Evolutionary conservation across 2,113 vertebrate genomes (phyloP).

Genomic region (Chaetops frenatus): DNA sequence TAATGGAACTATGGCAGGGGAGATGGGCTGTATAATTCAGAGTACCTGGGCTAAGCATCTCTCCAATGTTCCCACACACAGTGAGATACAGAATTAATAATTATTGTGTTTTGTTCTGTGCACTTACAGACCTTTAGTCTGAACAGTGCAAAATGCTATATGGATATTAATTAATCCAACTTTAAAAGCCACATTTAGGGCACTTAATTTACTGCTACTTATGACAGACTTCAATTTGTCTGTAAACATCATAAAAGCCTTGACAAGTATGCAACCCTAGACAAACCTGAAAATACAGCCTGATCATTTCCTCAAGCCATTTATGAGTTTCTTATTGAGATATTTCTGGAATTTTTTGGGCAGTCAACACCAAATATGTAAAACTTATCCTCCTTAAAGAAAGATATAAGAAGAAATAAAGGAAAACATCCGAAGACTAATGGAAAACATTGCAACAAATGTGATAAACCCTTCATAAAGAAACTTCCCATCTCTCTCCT

Average conservation of each 20-base stretch:
- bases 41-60: neutral
- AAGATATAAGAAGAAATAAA: neutral
- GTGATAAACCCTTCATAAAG: neutral
- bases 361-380: neutral
- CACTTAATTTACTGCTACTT: neutral
- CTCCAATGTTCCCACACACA: neutral
- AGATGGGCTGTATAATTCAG: neutral
- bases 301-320: neutral
- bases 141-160: neutral
- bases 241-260: neutral
- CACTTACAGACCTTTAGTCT: neutral
- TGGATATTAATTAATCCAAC: constrained; percentile 7
- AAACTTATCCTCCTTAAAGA: neutral
- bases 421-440: neutral
- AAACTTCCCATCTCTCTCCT: neutral
- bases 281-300: neutral
- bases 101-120: neutral
- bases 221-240: neutral
- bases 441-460: neutral
- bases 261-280: neutral
- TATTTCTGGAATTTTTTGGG: neutral
- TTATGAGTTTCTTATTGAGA: neutral
- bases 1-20: neutral
- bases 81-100: neutral
- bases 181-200: neutral